phyloP scores from a whole-genome alignment of 1,140 invertebrate species.

The Heliconius congener region DNA sequence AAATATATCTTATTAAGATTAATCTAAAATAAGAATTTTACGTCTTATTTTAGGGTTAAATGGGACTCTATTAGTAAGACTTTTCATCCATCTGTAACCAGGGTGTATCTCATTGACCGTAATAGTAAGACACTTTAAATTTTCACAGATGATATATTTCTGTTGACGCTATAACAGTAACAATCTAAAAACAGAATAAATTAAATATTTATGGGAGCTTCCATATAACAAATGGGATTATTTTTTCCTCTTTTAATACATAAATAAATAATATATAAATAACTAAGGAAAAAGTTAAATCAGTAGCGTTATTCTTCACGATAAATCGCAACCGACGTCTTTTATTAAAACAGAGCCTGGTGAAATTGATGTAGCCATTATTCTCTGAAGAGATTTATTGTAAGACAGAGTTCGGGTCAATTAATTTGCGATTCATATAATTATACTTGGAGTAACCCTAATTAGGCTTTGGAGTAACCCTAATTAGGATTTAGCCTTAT shows the following conservation, averaged over 20 bases:
- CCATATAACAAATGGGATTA: too few relatives aligned
- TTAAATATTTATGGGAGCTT: too few relatives aligned
- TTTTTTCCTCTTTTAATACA: background rate
- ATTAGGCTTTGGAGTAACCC: constrained; percentile 38
- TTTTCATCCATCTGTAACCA: too few relatives aligned
- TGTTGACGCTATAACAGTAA: too few relatives aligned
- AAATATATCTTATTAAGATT: too few relatives aligned
- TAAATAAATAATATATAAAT: background rate
- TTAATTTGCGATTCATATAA: constrained; percentile 53
- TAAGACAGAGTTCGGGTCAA: constrained; percentile 48
- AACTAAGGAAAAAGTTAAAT: constrained; percentile 35
- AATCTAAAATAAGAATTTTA: too few relatives aligned
- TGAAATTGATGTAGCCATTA: constrained; percentile 59
- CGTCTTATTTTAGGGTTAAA: too few relatives aligned
- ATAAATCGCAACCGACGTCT: constrained; percentile 51
- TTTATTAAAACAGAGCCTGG: constrained; percentile 55
- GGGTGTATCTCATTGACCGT: too few relatives aligned
- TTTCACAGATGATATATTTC: too few relatives aligned
- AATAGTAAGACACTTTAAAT: too few relatives aligned
- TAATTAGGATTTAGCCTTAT: constrained; percentile 25
- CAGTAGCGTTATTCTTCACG: constrained; percentile 37
- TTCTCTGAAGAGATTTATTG: constrained; percentile 53
- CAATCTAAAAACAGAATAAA: too few relatives aligned
- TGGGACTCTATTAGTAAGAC: too few relatives aligned
- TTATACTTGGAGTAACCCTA: constrained; percentile 40